Percentiles rank a stretch among this genome's conserved stretches.
Conservation (phyloP, 2,888 invertebrate species). For the Linnaemya tessellans region DNA sequence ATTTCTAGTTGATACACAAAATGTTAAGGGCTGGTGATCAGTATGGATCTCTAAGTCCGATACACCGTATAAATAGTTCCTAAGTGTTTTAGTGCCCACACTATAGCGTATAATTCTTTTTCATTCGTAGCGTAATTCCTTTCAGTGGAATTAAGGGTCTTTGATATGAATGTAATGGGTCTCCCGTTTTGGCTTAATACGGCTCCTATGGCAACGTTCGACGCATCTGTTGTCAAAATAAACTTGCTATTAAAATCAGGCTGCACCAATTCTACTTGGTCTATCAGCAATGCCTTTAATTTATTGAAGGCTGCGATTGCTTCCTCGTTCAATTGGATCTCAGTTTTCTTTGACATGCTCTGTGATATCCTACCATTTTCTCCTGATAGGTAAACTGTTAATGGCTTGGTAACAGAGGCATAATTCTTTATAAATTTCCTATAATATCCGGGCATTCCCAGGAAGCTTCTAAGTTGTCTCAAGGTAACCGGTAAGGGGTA, state of each 20-base stretch:
- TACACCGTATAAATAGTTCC: too few species aligned
- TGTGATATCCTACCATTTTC: not conserved
- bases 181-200: not conserved
- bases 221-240: too few species aligned
- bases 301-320: not conserved
- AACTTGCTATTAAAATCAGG: not conserved
- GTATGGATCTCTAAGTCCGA: not conserved
- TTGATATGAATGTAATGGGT: not conserved
- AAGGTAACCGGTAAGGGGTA: not conserved
- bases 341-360: not conserved
- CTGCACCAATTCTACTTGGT: too few species aligned
- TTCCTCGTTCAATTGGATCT: not conserved
- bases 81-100: not conserved
- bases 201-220: not conserved
- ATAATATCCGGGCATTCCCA: not conserved
- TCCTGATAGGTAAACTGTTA: not conserved
- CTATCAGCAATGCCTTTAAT: too few species aligned
- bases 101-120: not conserved
- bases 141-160: not conserved
- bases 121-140: not conserved
- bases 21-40: not conserved
- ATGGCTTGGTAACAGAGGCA: not conserved
- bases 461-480: not conserved
- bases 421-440: not conserved
- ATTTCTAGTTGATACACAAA: not conserved